Evolutionary conservation across 2,888 invertebrate genomes (phyloP), one percentile per base, ranked within the genome.

Genomic region (Leptura quadrifasciata): DNA sequence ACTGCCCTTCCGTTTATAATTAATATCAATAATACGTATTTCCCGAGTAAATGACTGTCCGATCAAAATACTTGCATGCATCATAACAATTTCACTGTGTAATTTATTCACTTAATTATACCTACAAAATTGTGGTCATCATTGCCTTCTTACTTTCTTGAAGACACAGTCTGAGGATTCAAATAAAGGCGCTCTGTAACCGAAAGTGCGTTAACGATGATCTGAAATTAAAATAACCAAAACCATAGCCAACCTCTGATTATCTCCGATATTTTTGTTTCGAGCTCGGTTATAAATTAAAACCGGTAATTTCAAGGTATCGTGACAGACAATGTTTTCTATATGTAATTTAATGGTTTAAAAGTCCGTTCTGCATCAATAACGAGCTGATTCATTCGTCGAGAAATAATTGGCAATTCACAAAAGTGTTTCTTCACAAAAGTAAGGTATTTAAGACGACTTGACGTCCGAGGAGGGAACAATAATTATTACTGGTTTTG

Each of bases 281-380:
- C 3, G 47, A 31, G 47, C 18, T 47, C 27, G 47, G 55, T 12
- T 64, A 31, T 65, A 64, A 75, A 70, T 69, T 70, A 71, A 65
- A 71, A 54, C 31, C 70, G 31, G 61, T 70, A 72, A 72, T 72
- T 65, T 35, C 35, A 75, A 67, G 54, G 70, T 65, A 76, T 74
- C 74, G 72, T 74, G 76, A 74, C 73, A 63, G 75, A 72, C 78
- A 65, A 47, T 47, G 47, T 47, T 75, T 75, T 79, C 76, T 63
- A 57, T 52, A 70, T 64, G 63, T 73, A 77, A 79, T 79, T 79
- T 77, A 79, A 77, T 78, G 78, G 71, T 74, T 76, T 74, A 31
- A 76, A 47, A 47, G 47, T 74, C 64, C 60, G 76, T 79, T 77
- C 79, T 71, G 79, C 79, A 75, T 79, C 79, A 75, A 31, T 72